Base-by-base conservation (phyloP, 2,888 invertebrate genomes). In the Pherbina coryleti region DNA sequence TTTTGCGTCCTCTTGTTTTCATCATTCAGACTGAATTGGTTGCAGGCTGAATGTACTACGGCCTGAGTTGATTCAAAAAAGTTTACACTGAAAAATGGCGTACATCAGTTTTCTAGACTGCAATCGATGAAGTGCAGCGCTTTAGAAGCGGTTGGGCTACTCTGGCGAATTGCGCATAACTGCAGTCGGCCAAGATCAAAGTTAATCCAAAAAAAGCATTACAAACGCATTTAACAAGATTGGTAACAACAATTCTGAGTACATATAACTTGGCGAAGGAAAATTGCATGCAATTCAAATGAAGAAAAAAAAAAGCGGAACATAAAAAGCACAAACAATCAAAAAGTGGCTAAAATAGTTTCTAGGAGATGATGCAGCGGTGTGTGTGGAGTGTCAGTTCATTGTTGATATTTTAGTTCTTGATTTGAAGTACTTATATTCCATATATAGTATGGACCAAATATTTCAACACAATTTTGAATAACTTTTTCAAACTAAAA, bases 261-360 rank as follows among this genome's bases (percentile, higher is more conserved):
- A 64, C 71, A 71, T 71, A 76, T 70, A 62, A 51, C 51, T 25
- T n/a, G 19, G 8, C 17, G n/a, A 17, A 31, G 64, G 31, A 62
- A 71, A 71, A 69, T 76, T 69, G 51, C 62, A 76, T 60, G 69
- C 69, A 70, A 76, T 76, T 70, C 69, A 76, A 76, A 70, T 69
- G 25, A 69, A 76, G 25, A 69, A 14, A 9, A 28, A 62, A 31
- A 22, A n/a, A n/a, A n/a, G n/a, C n/a, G n/a, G n/a, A 19, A 5
- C 22, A 22, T 55, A 9, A 3, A 22, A 19, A 55, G n/a, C 9
- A 11, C 51, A 51, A 8, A 53, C 17, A 14, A 44, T 44, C 3
- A 19, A 55, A 2, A 3, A 1, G 19, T 19, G 9, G 17, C n/a
- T n/a, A 3, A 19, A 55, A 55, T 19, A 19, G 19, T n/a, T 22